These are phyloP conservation scores for Lagorchestes hirsutus DNA, from an alignment of 2,797 vertebrate species.

Conservation along the genomic window DNA sequence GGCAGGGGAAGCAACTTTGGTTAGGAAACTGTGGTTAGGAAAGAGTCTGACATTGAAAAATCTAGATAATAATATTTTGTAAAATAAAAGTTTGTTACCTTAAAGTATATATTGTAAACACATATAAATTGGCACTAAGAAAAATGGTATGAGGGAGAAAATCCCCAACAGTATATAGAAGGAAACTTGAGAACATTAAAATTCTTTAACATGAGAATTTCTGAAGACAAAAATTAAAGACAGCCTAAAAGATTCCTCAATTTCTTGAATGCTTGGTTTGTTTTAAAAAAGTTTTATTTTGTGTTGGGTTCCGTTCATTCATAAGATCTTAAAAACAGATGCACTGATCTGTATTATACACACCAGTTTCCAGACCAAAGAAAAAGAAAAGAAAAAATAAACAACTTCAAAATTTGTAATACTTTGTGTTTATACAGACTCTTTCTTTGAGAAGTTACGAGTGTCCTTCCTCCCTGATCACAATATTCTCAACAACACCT, in stretches of 20 bases:
- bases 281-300: background rate
- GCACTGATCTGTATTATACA: fast-evolving
- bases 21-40: background rate
- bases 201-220: background rate
- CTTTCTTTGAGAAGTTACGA: background rate
- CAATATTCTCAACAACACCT: constrained; percentile 1
- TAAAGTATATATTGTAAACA: background rate
- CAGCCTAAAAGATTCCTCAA: background rate
- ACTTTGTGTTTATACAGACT: background rate
- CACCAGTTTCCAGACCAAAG: background rate
- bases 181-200: fast-evolving
- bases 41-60: background rate
- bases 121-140: background rate
- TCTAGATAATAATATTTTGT: background rate
- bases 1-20: background rate
- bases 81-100: background rate
- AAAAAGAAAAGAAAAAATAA: background rate
- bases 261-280: background rate
- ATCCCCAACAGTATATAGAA: background rate
- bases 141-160: background rate
- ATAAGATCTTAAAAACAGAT: background rate
- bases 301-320: background rate
- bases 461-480: background rate
- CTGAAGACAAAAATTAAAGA: background rate
- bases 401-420: background rate